Percentiles rank a stretch among this genome's conserved stretches.
phyloP scores from a whole-genome alignment of 2,113 vertebrate genomes.

The Neofelis nebulosa region DNA sequence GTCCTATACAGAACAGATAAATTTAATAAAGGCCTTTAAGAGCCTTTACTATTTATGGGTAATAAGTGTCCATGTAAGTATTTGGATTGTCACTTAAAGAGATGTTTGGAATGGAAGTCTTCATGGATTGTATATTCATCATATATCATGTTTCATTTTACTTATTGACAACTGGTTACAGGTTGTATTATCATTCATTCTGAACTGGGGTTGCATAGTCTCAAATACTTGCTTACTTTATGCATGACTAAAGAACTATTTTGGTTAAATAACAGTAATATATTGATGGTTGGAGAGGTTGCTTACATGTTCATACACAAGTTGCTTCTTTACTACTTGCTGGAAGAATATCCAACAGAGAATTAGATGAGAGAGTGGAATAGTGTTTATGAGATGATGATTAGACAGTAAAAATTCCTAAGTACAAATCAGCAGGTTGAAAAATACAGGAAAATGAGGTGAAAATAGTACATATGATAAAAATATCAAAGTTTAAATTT shows the following conservation, averaged over 20 bases:
- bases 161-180: not conserved
- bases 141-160: not conserved
- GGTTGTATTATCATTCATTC: not conserved
- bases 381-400: not conserved
- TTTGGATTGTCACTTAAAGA: not conserved
- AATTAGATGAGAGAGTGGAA: not conserved
- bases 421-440: not conserved
- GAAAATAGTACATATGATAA: not conserved
- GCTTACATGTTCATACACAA: not conserved
- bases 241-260: not conserved
- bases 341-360: not conserved
- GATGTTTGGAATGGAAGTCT: not conserved
- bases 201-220: not conserved
- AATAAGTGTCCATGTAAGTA: not conserved
- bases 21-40: not conserved
- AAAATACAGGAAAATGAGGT: not conserved
- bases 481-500: constrained; percentile 16
- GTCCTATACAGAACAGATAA: not conserved
- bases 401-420: not conserved
- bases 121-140: not conserved
- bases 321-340: not conserved
- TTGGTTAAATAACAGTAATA: not conserved
- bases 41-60: not conserved
- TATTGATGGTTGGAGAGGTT: not conserved
- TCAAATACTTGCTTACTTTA: not conserved